Conservation (phyloP, 2,888 invertebrate genomes). For the Ormyrus nitidulus region DNA sequence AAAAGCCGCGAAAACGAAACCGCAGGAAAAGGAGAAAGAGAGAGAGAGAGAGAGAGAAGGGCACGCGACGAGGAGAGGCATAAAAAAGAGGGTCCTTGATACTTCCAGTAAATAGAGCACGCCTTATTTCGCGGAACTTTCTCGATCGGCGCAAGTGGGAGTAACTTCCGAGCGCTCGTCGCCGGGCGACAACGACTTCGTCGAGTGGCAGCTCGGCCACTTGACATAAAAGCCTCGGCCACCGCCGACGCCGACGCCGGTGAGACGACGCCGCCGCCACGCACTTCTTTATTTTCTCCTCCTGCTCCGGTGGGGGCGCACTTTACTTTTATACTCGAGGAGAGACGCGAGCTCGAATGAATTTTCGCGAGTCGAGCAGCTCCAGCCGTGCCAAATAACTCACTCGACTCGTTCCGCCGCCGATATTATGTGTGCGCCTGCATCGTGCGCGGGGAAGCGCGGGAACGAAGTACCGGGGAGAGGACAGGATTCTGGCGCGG, state of each 20-base stretch:
- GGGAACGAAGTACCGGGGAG: too few species aligned
- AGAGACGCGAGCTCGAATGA: constrained; percentile 3
- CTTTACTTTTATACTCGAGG: constrained; percentile 7
- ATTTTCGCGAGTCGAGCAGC: background rate
- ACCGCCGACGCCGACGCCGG: background rate
- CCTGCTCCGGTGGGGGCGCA: background rate
- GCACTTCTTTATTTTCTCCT: background rate
- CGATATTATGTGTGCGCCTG: too few species aligned
- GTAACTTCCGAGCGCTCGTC: background rate
- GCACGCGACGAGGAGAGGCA: background rate
- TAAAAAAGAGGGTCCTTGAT: constrained; percentile 21
- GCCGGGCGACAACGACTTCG: background rate
- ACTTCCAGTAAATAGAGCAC: constrained; percentile 27
- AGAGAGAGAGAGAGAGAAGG: background rate
- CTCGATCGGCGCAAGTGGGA: background rate
- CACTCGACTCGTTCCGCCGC: background rate
- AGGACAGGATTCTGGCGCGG: too few species aligned
- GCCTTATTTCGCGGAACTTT: constrained; percentile 36
- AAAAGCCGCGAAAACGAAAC: background rate
- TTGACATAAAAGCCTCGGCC: constrained; percentile 52
- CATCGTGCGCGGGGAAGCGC: too few species aligned
- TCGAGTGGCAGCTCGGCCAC: constrained; percentile 12
- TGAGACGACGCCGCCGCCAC: background rate
- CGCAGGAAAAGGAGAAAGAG: background rate
- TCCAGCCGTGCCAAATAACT: background rate